A percentile compares a stretch with the other conserved stretches of the same genome.
These are phyloP conservation scores for Drosophila hamatofila DNA, from an alignment of 2,888 invertebrate species.

Conservation along the genomic window DNA sequence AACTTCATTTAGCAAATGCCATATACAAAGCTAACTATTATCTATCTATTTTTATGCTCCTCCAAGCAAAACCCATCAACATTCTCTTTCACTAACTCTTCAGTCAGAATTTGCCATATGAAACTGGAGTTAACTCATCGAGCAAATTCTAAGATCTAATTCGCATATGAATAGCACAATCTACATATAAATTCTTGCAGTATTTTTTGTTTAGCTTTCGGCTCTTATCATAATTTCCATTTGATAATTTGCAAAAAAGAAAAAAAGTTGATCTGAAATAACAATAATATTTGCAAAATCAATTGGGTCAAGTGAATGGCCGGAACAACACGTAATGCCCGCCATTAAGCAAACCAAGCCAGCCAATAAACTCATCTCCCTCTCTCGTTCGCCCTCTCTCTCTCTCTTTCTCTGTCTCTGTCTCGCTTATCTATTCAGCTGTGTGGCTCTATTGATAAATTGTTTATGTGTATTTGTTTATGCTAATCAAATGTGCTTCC, in stretches of 20 bases:
- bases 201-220: neutral
- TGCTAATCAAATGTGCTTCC: slow-evolving; percentile 69
- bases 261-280: neutral
- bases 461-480: slow-evolving; percentile 33
- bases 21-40: no score
- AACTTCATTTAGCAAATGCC: no score
- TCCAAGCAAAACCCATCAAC: neutral
- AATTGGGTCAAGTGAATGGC: slow-evolving; percentile 73
- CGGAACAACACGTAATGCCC: slow-evolving; percentile 57
- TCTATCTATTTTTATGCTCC: no score
- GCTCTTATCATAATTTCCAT: slow-evolving; percentile 1
- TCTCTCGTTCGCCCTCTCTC: neutral
- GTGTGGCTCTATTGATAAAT: slow-evolving; percentile 6
- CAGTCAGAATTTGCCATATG: neutral
- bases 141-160: neutral
- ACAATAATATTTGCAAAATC: slow-evolving; percentile 70
- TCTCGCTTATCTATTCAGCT: neutral
- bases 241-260: slow-evolving; percentile 3
- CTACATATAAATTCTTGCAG: neutral
- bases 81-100: neutral
- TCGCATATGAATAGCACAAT: neutral
- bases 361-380: neutral
- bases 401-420: neutral
- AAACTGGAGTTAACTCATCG: neutral
- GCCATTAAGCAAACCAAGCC: slow-evolving; percentile 30